Evolutionary conservation across 2,113 vertebrate genomes (phyloP).

Genomic region (Desmodus rotundus): DNA sequence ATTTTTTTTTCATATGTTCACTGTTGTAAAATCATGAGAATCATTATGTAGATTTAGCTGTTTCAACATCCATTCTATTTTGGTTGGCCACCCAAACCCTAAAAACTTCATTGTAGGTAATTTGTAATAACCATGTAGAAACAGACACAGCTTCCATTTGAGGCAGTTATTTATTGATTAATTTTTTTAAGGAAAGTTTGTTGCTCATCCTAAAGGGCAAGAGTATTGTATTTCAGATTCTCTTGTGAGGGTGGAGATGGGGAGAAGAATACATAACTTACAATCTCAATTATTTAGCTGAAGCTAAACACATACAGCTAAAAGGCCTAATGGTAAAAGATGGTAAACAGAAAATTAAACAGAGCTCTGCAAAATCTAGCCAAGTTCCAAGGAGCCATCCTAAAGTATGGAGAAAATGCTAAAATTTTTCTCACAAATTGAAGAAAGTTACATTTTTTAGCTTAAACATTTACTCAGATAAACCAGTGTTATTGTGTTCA

Average conservation of each 20-base stretch:
- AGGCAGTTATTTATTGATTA: slow-evolving; percentile 54
- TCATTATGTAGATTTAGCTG: not conserved
- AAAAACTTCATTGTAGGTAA: slow-evolving; percentile 54
- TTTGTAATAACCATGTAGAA: slow-evolving; percentile 67
- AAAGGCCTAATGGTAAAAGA: not conserved
- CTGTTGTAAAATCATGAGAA: not conserved
- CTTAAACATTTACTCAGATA: not conserved
- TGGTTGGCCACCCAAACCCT: slow-evolving; percentile 47
- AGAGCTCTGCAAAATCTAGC: not conserved
- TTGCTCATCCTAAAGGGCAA: not conserved
- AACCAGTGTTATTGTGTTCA: not conserved
- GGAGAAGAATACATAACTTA: not conserved
- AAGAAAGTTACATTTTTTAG: not conserved
- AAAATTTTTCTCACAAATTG: not conserved
- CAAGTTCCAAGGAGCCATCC: not conserved
- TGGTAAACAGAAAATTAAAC: not conserved
- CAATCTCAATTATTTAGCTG: not conserved
- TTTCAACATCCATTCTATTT: slow-evolving; percentile 53
- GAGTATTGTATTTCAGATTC: not conserved
- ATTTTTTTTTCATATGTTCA: not conserved
- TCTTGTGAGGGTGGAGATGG: not conserved
- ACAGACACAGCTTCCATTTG: slow-evolving; percentile 52
- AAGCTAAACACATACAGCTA: not conserved
- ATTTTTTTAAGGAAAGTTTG: slow-evolving; percentile 47
- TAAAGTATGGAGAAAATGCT: not conserved